A percentile compares a stretch with the other conserved stretches of the same genome.
Conservation (phyloP, 2,113 vertebrate genomes). For the Mugil cephalus region DNA sequence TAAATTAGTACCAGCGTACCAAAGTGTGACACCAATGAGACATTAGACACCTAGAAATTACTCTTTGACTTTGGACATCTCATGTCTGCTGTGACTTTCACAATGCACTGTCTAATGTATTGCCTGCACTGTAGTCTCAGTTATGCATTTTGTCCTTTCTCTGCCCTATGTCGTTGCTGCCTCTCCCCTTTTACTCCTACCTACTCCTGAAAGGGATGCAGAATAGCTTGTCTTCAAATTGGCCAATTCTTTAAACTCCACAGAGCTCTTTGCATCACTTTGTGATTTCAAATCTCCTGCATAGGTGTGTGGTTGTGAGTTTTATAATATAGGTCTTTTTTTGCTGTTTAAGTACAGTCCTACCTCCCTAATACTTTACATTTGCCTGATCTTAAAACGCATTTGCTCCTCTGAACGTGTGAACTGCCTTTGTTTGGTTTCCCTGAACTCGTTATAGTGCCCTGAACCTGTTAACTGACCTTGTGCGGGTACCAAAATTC, state of each 20-base stretch:
- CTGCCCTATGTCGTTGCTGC: slow-evolving; percentile 71
- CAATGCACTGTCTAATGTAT: slow-evolving; percentile 51
- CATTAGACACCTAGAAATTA: slow-evolving; percentile 19
- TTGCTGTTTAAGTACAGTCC: slow-evolving; percentile 49
- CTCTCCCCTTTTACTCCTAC: slow-evolving; percentile 53
- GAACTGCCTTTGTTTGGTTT: slow-evolving; percentile 24
- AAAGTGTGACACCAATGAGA: not conserved
- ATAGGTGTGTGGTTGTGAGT: slow-evolving; percentile 76
- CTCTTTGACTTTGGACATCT: slow-evolving; percentile 87
- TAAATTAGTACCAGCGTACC: slow-evolving; percentile 12
- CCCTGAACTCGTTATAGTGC: slow-evolving; percentile 25
- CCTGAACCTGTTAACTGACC: slow-evolving; percentile 30
- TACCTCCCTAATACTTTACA: slow-evolving; percentile 57
- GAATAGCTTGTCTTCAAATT: slow-evolving; percentile 73
- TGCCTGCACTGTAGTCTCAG: slow-evolving; percentile 69
- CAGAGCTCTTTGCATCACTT: slow-evolving; percentile 80
- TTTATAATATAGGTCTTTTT: slow-evolving; percentile 21
- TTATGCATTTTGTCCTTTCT: slow-evolving; percentile 62
- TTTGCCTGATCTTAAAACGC: slow-evolving; percentile 70
- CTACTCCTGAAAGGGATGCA: slow-evolving; percentile 81
- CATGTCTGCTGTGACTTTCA: slow-evolving; percentile 80
- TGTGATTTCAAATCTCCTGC: slow-evolving; percentile 79
- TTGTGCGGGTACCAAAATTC: not conserved
- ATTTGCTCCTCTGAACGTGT: slow-evolving; percentile 57
- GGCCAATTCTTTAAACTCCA: slow-evolving; percentile 43